phyloP scores from a whole-genome alignment of 2,888 invertebrate species.

The Lasioglossum oenotherae region DNA sequence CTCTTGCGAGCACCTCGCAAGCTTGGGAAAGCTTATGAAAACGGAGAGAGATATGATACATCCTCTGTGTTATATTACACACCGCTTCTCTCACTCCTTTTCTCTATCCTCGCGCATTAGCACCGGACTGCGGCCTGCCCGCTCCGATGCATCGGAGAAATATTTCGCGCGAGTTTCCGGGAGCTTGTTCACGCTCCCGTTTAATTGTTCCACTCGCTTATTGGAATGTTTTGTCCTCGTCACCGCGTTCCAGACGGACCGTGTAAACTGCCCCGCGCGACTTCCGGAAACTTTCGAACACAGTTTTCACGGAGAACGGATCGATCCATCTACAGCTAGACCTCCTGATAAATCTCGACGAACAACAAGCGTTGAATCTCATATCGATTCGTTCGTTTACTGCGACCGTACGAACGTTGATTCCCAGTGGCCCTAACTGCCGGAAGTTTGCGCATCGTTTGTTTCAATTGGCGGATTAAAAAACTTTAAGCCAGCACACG shows the following conservation, averaged over 20 bases:
- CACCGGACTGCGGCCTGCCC: neutral
- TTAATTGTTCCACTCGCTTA: slow-evolving; percentile 12
- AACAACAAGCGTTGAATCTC: slow-evolving; percentile 23
- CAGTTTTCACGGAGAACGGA: slow-evolving; percentile 15
- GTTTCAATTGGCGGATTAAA: neutral
- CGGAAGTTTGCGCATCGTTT: neutral
- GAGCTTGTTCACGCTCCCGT: neutral
- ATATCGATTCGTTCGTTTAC: slow-evolving; percentile 37
- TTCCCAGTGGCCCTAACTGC: neutral
- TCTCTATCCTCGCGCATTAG: neutral
- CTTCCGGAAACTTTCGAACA: neutral
- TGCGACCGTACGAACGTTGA: neutral
- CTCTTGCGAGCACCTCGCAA: neutral
- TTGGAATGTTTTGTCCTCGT: slow-evolving; percentile 13
- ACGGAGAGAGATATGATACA: slow-evolving; percentile 12
- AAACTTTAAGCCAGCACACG: neutral
- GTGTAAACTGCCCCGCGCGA: neutral
- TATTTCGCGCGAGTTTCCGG: slow-evolving; percentile 1
- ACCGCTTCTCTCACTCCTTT: neutral
- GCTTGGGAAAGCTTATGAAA: slow-evolving; percentile 13
- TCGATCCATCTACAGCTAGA: slow-evolving; percentile 43
- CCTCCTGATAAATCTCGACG: slow-evolving; percentile 43
- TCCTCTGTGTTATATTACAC: slow-evolving; percentile 11
- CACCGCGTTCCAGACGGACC: neutral
- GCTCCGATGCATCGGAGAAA: slow-evolving; percentile 5